Evolutionary conservation across 2,888 invertebrate species (phyloP).

Genomic region (Euspilapteryx auroguttella): DNA sequence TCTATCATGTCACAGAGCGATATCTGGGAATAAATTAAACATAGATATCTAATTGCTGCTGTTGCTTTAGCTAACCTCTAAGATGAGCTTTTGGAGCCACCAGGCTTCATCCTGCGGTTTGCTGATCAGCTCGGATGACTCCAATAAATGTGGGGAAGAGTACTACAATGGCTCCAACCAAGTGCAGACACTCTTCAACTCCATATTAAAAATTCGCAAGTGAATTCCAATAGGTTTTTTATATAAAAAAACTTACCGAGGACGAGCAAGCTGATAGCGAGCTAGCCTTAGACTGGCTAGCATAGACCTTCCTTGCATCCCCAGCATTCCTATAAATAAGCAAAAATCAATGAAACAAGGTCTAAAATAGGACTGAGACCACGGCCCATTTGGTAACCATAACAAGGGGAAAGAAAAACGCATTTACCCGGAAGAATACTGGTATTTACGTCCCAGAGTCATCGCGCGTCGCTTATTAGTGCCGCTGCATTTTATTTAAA

Average conservation of each 20-base stretch:
- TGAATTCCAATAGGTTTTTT: neutral
- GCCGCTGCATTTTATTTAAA: too few species aligned
- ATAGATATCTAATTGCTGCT: too few species aligned
- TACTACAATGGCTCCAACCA: too few species aligned
- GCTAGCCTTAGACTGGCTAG: slow-evolving; percentile 65
- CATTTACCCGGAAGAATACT: slow-evolving; percentile 56
- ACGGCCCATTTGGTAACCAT: slow-evolving; percentile 22
- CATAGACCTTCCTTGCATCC: slow-evolving; percentile 51
- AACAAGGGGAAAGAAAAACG: slow-evolving; percentile 24
- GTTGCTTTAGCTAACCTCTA: too few species aligned
- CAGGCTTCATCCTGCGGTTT: too few species aligned
- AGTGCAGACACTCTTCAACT: too few species aligned
- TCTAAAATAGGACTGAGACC: slow-evolving; percentile 27
- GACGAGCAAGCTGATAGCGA: slow-evolving; percentile 71
- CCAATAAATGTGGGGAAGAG: too few species aligned
- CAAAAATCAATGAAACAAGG: slow-evolving; percentile 44
- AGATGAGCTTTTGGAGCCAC: too few species aligned
- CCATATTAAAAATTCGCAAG: neutral
- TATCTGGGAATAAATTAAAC: slow-evolving; percentile 59
- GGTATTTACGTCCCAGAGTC: slow-evolving; percentile 56
- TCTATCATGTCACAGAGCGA: slow-evolving; percentile 83
- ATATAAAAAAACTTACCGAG: slow-evolving; percentile 53
- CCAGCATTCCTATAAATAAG: slow-evolving; percentile 60
- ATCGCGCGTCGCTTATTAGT: too few species aligned
- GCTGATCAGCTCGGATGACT: too few species aligned